Percentiles rank a stretch among this genome's conserved stretches.
Conservation (phyloP, 2,888 invertebrate genomes). For the Hartigia nigra region DNA sequence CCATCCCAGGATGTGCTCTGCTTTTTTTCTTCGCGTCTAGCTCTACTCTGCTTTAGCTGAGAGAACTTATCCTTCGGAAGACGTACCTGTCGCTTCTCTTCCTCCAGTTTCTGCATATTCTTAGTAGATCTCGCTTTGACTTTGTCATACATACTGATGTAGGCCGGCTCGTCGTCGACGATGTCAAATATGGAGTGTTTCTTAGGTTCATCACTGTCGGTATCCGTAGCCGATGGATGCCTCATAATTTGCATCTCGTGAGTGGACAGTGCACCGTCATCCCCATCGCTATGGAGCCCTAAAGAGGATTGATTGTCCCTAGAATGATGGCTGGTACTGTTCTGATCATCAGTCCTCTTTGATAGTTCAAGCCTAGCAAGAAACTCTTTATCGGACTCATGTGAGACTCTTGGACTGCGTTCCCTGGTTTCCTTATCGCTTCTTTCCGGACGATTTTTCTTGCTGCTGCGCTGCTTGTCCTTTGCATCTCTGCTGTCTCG, state of each 20-base stretch:
- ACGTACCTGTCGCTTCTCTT: conserved; percentile 84
- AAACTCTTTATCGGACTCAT: conserved; percentile 61
- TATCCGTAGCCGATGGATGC: conserved; percentile 64
- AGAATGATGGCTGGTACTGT: conserved; percentile 41
- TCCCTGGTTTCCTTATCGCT: conserved; percentile 55
- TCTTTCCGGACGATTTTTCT: conserved; percentile 43
- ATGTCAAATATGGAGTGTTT: conserved; percentile 94
- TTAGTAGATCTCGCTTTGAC: conserved; percentile 94
- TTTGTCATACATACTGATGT: conserved; percentile 98
- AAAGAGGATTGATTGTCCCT: conserved; percentile 50
- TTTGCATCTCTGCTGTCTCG: conserved; percentile 46
- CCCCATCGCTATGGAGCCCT: conserved; percentile 57
- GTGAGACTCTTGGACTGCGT: conserved; percentile 56
- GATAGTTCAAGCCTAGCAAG: conserved; percentile 55
- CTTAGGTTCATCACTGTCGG: conserved; percentile 85
- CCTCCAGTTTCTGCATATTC: conserved; percentile 92
- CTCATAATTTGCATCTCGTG: conserved; percentile 58
- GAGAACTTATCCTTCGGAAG: conserved; percentile 87
- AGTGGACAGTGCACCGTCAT: conserved; percentile 56
- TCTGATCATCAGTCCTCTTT: conserved; percentile 50
- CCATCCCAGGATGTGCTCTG: conserved; percentile 90
- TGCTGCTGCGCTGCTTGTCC: conserved; percentile 55
- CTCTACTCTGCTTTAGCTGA: conserved; percentile 87
- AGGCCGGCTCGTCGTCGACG: conserved; percentile 87
- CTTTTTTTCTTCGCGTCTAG: conserved; percentile 89